Percentiles rank a stretch among this genome's conserved stretches.
Evolutionary conservation across 1,140 invertebrate species (phyloP).

Genomic region (Pseudomyrmex pallidus): DNA sequence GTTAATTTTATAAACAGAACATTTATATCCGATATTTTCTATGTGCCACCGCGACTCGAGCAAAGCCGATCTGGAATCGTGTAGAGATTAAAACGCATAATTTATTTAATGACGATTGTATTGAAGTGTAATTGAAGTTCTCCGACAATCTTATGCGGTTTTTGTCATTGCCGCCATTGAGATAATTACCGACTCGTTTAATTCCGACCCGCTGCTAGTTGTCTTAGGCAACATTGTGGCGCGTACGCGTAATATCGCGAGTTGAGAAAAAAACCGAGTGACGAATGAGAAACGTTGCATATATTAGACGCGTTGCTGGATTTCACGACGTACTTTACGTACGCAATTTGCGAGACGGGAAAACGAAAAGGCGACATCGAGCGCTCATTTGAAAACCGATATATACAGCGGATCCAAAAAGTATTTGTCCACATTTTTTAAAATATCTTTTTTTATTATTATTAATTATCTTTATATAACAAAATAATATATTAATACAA

Average conservation of each 20-base stretch:
- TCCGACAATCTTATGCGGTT: background rate
- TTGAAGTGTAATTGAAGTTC: background rate
- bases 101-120: background rate
- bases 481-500: too few relatives aligned
- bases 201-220: background rate
- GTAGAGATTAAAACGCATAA: background rate
- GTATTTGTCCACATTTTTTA: too few relatives aligned
- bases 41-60: background rate
- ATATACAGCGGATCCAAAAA: too few relatives aligned
- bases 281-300: background rate
- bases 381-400: background rate
- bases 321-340: background rate
- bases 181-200: slow-evolving; percentile 9
- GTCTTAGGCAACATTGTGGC: background rate
- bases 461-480: too few relatives aligned
- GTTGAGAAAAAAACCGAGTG: background rate
- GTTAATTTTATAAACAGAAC: background rate
- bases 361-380: too few relatives aligned
- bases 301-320: background rate
- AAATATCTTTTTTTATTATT: too few relatives aligned
- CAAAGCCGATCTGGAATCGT: background rate
- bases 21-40: background rate
- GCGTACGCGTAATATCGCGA: background rate
- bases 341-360: background rate
- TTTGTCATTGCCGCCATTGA: slow-evolving; percentile 1